A percentile compares a stretch with the other conserved stretches of the same genome.
phyloP scores from a whole-genome alignment of 2,113 vertebrate species.

The Nothobranchius kuhntae region DNA sequence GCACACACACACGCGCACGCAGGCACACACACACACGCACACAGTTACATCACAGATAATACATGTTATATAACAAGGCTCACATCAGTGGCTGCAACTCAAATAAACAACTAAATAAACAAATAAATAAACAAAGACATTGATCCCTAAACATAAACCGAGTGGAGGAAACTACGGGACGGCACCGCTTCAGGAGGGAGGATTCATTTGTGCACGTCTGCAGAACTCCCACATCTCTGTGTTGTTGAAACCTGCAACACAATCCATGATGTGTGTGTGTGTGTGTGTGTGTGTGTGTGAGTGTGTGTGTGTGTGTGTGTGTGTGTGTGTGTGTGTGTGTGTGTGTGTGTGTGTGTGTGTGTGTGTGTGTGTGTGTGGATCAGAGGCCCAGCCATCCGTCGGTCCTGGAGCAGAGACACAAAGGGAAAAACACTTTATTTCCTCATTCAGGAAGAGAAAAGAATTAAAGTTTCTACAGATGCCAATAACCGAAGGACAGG shows the following conservation, averaged over 20 bases:
- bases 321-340: too few species aligned
- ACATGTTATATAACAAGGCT: constrained; percentile 54
- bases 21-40: constrained; percentile 21
- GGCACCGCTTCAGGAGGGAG: constrained; percentile 31
- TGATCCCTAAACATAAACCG: constrained; percentile 42
- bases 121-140: constrained; percentile 60
- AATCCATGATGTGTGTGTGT: not conserved
- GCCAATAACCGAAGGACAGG: too few species aligned
- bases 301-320: too few species aligned
- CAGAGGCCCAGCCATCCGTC: not conserved
- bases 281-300: too few species aligned
- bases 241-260: too few species aligned
- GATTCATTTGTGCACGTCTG: not conserved
- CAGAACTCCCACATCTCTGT: not conserved
- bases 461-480: not conserved
- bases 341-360: too few species aligned
- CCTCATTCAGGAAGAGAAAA: not conserved
- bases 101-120: constrained; percentile 52
- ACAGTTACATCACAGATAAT: constrained; percentile 53
- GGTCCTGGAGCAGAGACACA: constrained; percentile 28
- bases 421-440: not conserved
- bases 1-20: constrained; percentile 1
- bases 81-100: constrained; percentile 26
- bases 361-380: not conserved
- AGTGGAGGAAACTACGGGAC: constrained; percentile 25